Evolutionary conservation across 2,797 vertebrate species (phyloP), one percentile per base, ranked within the genome.

Genomic region (Crypturellus tataupa): DNA sequence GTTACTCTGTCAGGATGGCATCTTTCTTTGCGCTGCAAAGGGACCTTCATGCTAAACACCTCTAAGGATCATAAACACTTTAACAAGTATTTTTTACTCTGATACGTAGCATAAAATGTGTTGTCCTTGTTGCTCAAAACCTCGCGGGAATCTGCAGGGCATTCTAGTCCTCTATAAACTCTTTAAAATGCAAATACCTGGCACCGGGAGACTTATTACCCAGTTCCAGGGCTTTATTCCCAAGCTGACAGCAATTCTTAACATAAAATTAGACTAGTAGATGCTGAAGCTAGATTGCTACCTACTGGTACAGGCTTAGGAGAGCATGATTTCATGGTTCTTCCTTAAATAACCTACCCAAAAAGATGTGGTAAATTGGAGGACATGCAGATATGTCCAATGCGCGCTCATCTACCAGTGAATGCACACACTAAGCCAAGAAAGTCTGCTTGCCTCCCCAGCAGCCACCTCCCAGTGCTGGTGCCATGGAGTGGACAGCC

Each of bases 381-480:
- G 40, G 5, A 2, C 0, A 0, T 14, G 29, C 15, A 83, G 29
- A 18, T 35, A 49, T 25, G 81, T 25, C n/a, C n/a, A 79, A 7
- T 8, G 5, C 0, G 9, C 14, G 29, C 18, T 56, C 7, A 1
- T 37, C 10, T 88, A 35, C 62, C 46, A 60, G 46, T 19, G 80
- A 87, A 68, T 64, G n/a, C 23, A 49, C 3, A 12, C 59, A 13
- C 6, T 65, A 14, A 0, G 19, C 47, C 39, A n/a, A 83, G 37
- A 76, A 91, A 64, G 25, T 6, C 23, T 51, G 2, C 49, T 16
- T 80, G 27, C 31, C 35, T 75, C 33, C 55, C 8, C 27, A 67
- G 35, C 19, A 67, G 47, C 11, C 44, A 31, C 7, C 31, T 65
- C 17, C 20, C 67, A 59, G 47, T 8, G 47, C 31, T 44, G 67